A percentile compares a stretch with the other conserved stretches of the same genome.
phyloP scores from a whole-genome alignment of 2,797 vertebrate genomes.

The Rallus crepitans region DNA sequence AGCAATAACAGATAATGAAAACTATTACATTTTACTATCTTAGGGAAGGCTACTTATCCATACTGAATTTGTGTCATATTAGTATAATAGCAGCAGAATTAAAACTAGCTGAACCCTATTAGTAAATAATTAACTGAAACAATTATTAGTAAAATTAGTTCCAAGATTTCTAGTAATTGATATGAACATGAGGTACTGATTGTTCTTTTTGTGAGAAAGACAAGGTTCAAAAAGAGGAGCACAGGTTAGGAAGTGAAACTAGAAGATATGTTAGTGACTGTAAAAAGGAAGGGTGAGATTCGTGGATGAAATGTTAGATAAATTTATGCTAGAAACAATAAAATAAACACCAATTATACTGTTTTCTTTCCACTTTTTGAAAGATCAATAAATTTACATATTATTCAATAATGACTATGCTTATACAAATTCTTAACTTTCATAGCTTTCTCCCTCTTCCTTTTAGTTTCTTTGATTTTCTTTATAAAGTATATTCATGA shows the following conservation, averaged over 20 bases:
- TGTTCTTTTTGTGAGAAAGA: not conserved
- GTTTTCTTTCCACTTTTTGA: fast-evolving
- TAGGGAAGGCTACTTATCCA: not conserved
- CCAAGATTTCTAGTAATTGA: not conserved
- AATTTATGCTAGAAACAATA: not conserved
- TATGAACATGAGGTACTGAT: not conserved
- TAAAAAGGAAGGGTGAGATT: not conserved
- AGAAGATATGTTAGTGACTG: not conserved
- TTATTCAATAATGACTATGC: not conserved
- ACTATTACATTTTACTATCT: not conserved
- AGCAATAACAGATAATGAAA: not conserved
- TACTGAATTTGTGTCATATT: not conserved
- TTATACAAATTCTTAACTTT: not conserved
- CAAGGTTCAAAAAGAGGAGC: not conserved
- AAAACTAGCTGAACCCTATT: not conserved
- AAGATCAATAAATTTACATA: not conserved
- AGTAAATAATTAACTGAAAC: not conserved
- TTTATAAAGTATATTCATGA: not conserved
- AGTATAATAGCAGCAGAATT: not conserved
- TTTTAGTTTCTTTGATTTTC: not conserved
- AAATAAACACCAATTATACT: not conserved
- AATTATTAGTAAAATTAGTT: not conserved
- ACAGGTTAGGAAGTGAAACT: not conserved
- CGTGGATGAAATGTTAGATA: not conserved
- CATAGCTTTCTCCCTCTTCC: not conserved